Conservation (phyloP, 2,888 invertebrate species). For the Diarsia dahlii region DNA sequence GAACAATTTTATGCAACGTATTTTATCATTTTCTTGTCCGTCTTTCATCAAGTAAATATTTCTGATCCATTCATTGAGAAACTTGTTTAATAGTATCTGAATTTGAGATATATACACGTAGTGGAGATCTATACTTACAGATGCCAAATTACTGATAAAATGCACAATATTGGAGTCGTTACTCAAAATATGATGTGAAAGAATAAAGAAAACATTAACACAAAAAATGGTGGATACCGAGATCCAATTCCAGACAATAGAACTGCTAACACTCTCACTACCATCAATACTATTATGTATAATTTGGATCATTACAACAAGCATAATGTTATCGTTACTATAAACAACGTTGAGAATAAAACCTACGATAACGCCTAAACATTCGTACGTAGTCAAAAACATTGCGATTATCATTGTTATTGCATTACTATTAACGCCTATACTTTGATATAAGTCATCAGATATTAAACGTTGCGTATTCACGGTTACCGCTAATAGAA, state of each 20-base stretch:
- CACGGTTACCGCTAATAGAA: background rate
- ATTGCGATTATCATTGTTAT: background rate
- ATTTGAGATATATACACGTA: background rate
- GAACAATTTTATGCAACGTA: too few relatives aligned
- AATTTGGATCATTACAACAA: constrained; percentile 45
- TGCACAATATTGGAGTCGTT: background rate
- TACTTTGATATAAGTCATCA: background rate
- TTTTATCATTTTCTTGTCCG: too few relatives aligned
- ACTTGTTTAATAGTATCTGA: constrained; percentile 15
- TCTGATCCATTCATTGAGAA: constrained; percentile 21
- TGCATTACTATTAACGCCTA: background rate
- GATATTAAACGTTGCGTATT: background rate
- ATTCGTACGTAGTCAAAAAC: background rate
- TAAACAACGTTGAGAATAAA: constrained; percentile 6
- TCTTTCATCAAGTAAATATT: background rate
- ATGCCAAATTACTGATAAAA: background rate
- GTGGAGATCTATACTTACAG: background rate
- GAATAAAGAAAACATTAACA: background rate
- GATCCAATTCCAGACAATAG: constrained; percentile 42
- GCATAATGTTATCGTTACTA: constrained; percentile 11
- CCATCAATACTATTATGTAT: constrained; percentile 36
- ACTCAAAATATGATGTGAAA: background rate
- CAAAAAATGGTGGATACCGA: constrained; percentile 1
- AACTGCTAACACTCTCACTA: constrained; percentile 12
- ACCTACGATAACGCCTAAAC: background rate